Evolutionary conservation across 92 coral and sea anemone species (phyloP), one percentile per base, ranked within the genome.

Genomic region (Paramuricea clavata): DNA sequence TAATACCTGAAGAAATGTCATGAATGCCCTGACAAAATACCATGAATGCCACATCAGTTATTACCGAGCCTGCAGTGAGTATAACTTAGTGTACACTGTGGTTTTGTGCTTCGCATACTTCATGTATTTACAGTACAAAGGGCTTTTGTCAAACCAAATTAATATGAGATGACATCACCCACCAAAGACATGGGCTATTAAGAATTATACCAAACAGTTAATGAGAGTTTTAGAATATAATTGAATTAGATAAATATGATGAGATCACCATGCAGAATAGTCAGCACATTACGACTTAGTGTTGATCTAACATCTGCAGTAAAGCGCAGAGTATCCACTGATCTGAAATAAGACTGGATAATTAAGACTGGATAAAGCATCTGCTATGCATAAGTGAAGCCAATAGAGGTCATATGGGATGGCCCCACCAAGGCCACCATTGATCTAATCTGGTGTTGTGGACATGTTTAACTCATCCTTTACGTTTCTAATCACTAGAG

Each of bases 241-340:
- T 2, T 6, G 4, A 0, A 65, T 52, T 56, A 50, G 39, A 26
- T 28, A 60, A 3, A 16, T 28, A 76, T 28, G 28, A 33, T 9
- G 25, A 1, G 13, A 26, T 85, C 86, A 93, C 91, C 92, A 93
- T 49, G 84, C 52, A 2, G 94, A 71, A 88, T 91, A 93, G n/a
- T 89, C 67, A 71, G 98, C 19, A 97, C 94, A 75, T 95, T 92
- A 26, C 99, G 97, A 76, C 99, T 95, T 68, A 97, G 88, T 19
- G 94, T 91, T 12, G 99, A 97, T 31, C 99, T 92, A 74, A 97
- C 99, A 82, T 97, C 99, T 11, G 92, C 70, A 52, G 94, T 95
- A 87, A 96, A 96, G 74, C 99, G 89, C 31, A 96, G 74, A 12
- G 99, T 98, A 86, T 96, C 99, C 90, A 96, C n/a, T n/a, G n/a